Conservation (phyloP, 2,797 vertebrate species). For the Cyclura pinguis region DNA sequence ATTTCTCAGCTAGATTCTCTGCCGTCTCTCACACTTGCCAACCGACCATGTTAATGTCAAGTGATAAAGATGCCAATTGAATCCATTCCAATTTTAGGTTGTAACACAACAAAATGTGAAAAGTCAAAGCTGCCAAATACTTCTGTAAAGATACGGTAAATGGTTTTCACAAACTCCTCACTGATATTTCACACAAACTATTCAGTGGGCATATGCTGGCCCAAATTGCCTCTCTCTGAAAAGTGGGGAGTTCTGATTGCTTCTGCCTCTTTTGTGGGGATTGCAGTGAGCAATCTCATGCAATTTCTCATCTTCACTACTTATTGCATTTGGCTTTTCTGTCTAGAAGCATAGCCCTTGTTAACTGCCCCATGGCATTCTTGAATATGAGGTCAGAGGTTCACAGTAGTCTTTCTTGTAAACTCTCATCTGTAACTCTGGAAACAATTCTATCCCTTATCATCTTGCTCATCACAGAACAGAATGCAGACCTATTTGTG, state of each 20-base stretch:
- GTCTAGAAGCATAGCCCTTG: not conserved
- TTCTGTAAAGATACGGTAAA: not conserved
- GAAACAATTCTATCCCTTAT: conserved; percentile 22
- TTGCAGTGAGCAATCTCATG: conserved; percentile 2
- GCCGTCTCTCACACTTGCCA: too few relatives aligned
- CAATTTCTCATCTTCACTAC: not conserved
- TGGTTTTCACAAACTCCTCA: not conserved
- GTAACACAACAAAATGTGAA: too few relatives aligned
- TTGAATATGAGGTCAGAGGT: conserved; percentile 14
- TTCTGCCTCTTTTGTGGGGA: not conserved
- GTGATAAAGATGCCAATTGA: not conserved
- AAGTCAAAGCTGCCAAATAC: too few relatives aligned
- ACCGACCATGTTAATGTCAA: too few relatives aligned
- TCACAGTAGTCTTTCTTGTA: not conserved
- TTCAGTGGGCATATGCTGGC: not conserved
- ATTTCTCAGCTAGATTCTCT: too few relatives aligned
- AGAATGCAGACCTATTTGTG: conserved; percentile 17
- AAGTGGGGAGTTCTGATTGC: not conserved
- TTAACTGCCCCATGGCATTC: conserved; percentile 10
- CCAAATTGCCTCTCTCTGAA: not conserved
- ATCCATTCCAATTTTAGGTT: too few relatives aligned
- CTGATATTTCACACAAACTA: not conserved
- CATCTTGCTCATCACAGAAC: conserved; percentile 20
- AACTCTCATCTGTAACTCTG: conserved; percentile 9
- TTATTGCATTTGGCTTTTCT: not conserved